Conservation (phyloP, 1,140 invertebrate species). For the Drosophila busckii region DNA sequence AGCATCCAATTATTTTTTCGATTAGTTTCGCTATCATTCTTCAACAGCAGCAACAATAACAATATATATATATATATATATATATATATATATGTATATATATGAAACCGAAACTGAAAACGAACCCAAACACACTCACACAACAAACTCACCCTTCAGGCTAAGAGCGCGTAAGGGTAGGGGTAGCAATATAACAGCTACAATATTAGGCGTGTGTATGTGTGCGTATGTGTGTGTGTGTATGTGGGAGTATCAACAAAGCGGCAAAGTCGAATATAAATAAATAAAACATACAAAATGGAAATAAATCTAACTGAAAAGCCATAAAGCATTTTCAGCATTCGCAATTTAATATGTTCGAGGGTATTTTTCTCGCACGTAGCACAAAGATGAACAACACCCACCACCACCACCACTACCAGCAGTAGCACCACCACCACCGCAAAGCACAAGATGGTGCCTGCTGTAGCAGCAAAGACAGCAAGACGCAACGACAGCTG, state of each 20-base stretch:
- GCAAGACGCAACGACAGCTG: slow-evolving; percentile 40
- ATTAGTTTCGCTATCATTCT: slow-evolving; percentile 79
- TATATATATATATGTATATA: slow-evolving; percentile 41
- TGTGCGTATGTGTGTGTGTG: slow-evolving; percentile 27
- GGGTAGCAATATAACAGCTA: slow-evolving; percentile 6
- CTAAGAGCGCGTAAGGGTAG: slow-evolving; percentile 14
- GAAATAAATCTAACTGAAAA: slow-evolving; percentile 79
- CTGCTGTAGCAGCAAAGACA: slow-evolving; percentile 52
- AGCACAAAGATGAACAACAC: slow-evolving; percentile 63
- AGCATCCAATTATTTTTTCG: slow-evolving; percentile 79
- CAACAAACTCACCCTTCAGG: slow-evolving; percentile 43
- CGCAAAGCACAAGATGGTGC: slow-evolving; percentile 62
- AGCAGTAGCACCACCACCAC: slow-evolving; percentile 20
- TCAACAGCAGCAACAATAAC: slow-evolving; percentile 49
- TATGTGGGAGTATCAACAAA: slow-evolving; percentile 34
- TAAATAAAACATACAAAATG: slow-evolving; percentile 78
- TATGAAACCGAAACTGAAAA: slow-evolving; percentile 53
- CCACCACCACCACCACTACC: slow-evolving; percentile 29
- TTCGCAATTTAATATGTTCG: slow-evolving; percentile 78
- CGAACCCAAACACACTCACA: slow-evolving; percentile 43
- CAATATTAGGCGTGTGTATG: slow-evolving; percentile 17
- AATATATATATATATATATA: slow-evolving; percentile 20
- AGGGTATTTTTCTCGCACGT: slow-evolving; percentile 76
- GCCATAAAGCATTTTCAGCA: slow-evolving; percentile 79
- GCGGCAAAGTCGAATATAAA: slow-evolving; percentile 69